A percentile compares a stretch with the other conserved stretches of the same genome.
Evolutionary conservation across 2,113 vertebrate species (phyloP).

Genomic region (Tragelaphus strepsiceros): DNA sequence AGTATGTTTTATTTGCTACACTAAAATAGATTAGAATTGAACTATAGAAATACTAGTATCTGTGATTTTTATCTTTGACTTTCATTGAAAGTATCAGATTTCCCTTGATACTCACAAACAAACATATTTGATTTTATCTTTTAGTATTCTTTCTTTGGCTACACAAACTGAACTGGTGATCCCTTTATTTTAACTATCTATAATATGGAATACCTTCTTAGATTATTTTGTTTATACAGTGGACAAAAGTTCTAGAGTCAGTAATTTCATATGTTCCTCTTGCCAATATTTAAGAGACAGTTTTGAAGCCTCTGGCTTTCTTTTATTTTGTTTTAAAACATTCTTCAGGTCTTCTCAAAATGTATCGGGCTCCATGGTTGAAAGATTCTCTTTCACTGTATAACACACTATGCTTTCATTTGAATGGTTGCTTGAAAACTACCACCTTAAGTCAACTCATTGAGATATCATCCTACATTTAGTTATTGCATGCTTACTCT

Average conservation of each 20-base stretch:
- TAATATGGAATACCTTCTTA: neutral
- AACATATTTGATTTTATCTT: neutral
- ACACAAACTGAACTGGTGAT: neutral
- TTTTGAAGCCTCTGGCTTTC: neutral
- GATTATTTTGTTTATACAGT: conserved; percentile 1
- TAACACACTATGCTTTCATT: neutral
- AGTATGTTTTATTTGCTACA: neutral
- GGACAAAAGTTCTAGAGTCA: neutral
- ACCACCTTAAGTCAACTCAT: neutral
- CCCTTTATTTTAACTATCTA: neutral
- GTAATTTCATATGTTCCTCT: neutral
- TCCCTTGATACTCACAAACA: neutral
- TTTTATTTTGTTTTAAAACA: neutral
- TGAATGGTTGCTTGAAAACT: neutral
- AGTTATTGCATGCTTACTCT: neutral
- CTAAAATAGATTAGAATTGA: neutral
- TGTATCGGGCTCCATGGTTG: neutral
- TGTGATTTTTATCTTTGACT: neutral
- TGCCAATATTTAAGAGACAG: neutral
- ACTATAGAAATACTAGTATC: neutral
- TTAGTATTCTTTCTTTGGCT: neutral
- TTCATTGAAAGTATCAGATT: neutral
- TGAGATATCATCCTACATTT: neutral
- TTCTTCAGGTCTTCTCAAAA: neutral
- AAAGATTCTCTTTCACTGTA: neutral